Conservation (phyloP, 1,140 invertebrate genomes). For the Gonatopus flavifemur region DNA sequence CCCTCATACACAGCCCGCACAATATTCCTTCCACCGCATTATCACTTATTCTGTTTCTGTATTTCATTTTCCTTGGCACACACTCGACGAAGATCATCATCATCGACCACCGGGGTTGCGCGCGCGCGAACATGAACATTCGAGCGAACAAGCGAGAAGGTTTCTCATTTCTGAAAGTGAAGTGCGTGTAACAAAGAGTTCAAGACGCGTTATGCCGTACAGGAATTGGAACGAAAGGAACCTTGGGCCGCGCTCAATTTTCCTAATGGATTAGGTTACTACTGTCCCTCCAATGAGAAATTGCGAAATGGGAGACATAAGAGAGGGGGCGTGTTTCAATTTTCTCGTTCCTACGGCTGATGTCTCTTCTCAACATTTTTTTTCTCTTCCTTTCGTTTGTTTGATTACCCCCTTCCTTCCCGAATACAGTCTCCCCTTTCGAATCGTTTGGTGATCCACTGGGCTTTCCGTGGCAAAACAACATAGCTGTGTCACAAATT, state of each 20-base stretch:
- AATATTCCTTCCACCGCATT: background rate
- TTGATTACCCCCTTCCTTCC: conserved; percentile 4
- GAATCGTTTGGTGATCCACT: background rate
- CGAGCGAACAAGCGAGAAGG: too few species aligned
- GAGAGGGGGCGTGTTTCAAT: conserved; percentile 11
- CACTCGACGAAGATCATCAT: too few species aligned
- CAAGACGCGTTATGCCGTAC: conserved; percentile 10
- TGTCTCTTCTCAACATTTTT: too few species aligned
- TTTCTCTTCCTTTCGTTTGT: conserved; percentile 15
- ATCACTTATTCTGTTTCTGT: conserved; percentile 3
- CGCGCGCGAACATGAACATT: too few species aligned
- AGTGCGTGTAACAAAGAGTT: conserved; percentile 5
- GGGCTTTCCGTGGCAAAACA: too few species aligned
- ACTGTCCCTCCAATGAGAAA: conserved; percentile 20
- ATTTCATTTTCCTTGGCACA: conserved; percentile 14
- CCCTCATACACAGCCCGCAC: too few species aligned
- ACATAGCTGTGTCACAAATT: too few species aligned
- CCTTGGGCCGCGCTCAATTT: conserved; percentile 37
- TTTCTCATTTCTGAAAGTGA: conserved; percentile 14
- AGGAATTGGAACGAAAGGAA: conserved; percentile 4
- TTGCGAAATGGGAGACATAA: conserved; percentile 11
- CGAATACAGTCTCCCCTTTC: conserved; percentile 16
- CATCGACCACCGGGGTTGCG: too few species aligned
- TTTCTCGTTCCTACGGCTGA: too few species aligned
- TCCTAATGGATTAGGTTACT: conserved; percentile 48